Percentiles rank a stretch among this genome's conserved stretches.
phyloP scores from a whole-genome alignment of 2,113 vertebrate species.

The Lamprologus speciosus region DNA sequence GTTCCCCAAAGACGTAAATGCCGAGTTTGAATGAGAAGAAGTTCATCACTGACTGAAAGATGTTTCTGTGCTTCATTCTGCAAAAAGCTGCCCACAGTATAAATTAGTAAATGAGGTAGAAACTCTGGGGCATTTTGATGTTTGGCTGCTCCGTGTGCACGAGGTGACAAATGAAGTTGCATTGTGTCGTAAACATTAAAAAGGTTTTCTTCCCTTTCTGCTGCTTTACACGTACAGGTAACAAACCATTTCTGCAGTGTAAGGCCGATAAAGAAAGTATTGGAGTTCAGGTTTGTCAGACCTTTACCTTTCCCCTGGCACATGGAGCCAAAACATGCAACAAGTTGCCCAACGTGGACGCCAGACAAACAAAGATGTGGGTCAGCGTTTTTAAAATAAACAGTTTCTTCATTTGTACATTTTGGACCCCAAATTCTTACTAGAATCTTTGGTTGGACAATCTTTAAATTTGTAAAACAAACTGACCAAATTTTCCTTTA shows the following conservation, averaged over 20 bases:
- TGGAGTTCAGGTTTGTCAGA: not conserved
- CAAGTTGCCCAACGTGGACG: not conserved
- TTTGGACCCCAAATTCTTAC: rapidly evolving
- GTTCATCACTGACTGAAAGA: not conserved
- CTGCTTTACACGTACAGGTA: rapidly evolving
- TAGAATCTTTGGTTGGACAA: not conserved
- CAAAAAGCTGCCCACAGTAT: not conserved
- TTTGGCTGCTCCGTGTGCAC: not conserved
- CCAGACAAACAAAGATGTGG: not conserved
- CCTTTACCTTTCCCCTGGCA: not conserved
- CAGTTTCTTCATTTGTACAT: not conserved
- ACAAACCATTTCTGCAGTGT: not conserved
- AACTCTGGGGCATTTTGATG: not conserved
- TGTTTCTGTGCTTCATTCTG: not conserved
- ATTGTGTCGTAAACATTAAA: not conserved
- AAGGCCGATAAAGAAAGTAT: too few species aligned
- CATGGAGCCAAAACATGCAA: not conserved
- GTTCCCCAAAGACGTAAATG: not conserved
- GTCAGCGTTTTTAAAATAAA: not conserved
- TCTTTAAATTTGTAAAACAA: not conserved
- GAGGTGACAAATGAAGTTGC: not conserved
- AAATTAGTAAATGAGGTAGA: not conserved
- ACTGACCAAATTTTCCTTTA: too few species aligned
- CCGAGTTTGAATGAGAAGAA: not conserved
- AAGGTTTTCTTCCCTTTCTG: rapidly evolving